phyloP scores from a whole-genome alignment of 2,888 invertebrate species.

The Metopia argyrocephala region DNA sequence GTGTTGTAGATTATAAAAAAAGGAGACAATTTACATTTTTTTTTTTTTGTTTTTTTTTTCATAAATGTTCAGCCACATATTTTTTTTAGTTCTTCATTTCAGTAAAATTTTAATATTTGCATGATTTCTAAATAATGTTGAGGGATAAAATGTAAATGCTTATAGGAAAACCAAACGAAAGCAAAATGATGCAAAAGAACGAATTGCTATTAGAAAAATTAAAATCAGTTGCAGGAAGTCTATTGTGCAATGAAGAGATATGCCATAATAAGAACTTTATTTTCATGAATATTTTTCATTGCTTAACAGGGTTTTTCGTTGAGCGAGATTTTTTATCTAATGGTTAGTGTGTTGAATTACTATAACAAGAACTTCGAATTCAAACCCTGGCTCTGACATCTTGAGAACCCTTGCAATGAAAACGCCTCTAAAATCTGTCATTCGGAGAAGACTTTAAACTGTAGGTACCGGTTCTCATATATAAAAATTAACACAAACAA shows the following conservation, averaged over 20 bases:
- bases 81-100: too few species aligned
- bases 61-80: too few species aligned
- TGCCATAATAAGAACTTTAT: neutral
- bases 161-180: neutral
- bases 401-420: too few species aligned
- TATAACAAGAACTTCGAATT: too few species aligned
- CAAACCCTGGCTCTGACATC: too few species aligned
- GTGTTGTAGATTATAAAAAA: neutral
- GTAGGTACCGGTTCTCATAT: too few species aligned
- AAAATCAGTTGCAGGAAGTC: slow-evolving; percentile 5
- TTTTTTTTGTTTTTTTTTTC: neutral
- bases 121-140: neutral
- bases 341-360: neutral
- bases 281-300: neutral
- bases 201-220: slow-evolving; percentile 11
- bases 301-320: neutral
- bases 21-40: neutral
- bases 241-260: neutral
- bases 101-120: neutral
- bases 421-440: too few species aligned
- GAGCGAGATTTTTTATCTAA: neutral
- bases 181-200: neutral
- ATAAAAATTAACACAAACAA: too few species aligned
- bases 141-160: neutral
- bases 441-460: too few species aligned